phyloP scores from a whole-genome alignment of 2,797 vertebrate species.

The Manis javanica region DNA sequence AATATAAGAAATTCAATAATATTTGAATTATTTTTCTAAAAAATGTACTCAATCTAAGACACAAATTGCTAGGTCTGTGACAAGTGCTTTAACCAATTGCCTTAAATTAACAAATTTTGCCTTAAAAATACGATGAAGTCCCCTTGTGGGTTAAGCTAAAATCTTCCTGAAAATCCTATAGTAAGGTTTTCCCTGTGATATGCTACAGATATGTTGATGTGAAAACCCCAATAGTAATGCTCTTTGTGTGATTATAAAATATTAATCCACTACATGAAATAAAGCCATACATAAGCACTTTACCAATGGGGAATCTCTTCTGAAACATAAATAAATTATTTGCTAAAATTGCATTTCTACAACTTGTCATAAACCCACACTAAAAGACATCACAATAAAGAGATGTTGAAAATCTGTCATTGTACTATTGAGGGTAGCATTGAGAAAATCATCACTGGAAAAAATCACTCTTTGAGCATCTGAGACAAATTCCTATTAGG shows the following conservation, averaged over 20 bases:
- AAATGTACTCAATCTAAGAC: neutral
- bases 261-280: neutral
- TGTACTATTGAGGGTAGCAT: neutral
- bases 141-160: neutral
- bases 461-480: neutral
- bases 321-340: constrained; percentile 35
- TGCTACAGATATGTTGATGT: neutral
- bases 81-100: constrained; percentile 7
- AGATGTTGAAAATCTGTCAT: neutral
- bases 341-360: neutral
- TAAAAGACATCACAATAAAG: constrained; percentile 4
- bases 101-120: neutral
- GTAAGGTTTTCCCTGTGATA: neutral
- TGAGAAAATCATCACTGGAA: neutral
- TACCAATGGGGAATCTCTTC: neutral
- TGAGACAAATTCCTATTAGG: neutral
- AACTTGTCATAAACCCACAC: neutral
- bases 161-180: neutral
- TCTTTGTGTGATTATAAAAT: constrained; percentile 37
- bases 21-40: neutral
- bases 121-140: neutral
- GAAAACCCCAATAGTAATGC: neutral
- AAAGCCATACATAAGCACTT: neutral
- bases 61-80: neutral
- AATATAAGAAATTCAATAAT: neutral